These are phyloP conservation scores for Euplagia quadripunctaria DNA, from an alignment of 2,888 invertebrate species.

Conservation along the genomic window DNA sequence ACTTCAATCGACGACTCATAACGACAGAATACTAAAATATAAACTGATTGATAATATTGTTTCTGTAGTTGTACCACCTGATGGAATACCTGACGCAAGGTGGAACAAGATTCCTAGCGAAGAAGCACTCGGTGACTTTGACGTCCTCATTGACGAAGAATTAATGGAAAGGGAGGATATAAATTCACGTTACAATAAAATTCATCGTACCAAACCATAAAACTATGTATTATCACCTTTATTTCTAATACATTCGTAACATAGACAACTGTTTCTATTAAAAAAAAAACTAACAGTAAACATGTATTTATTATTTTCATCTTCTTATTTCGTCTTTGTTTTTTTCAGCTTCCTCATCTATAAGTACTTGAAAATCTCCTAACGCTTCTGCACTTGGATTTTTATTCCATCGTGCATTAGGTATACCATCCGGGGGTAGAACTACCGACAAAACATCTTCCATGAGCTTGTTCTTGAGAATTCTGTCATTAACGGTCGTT, in stretches of 20 bases:
- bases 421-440: slow-evolving; percentile 94
- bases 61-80: slow-evolving; percentile 95
- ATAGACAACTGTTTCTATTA: background rate
- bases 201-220: slow-evolving; percentile 46
- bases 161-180: slow-evolving; percentile 90
- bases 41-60: slow-evolving; percentile 97
- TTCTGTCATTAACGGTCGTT: slow-evolving; percentile 97
- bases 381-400: slow-evolving; percentile 91
- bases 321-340: background rate
- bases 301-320: background rate
- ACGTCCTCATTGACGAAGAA: slow-evolving; percentile 95
- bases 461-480: slow-evolving; percentile 96
- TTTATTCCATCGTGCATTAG: slow-evolving; percentile 96
- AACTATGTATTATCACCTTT: background rate
- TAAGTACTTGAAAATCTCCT: slow-evolving; percentile 93
- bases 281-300: background rate
- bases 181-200: slow-evolving; percentile 65
- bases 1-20: slow-evolving; percentile 96
- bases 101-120: slow-evolving; percentile 94
- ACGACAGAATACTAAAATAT: slow-evolving; percentile 97
- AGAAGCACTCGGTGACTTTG: slow-evolving; percentile 94
- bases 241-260: background rate
- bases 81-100: slow-evolving; percentile 95
- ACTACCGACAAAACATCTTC: slow-evolving; percentile 97
- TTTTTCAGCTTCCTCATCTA: slow-evolving; percentile 90